A percentile compares a stretch with the other conserved stretches of the same genome.
These are phyloP conservation scores for Chelonoidis abingdonii DNA, from an alignment of 2,113 vertebrate genomes.

Conservation along the genomic window DNA sequence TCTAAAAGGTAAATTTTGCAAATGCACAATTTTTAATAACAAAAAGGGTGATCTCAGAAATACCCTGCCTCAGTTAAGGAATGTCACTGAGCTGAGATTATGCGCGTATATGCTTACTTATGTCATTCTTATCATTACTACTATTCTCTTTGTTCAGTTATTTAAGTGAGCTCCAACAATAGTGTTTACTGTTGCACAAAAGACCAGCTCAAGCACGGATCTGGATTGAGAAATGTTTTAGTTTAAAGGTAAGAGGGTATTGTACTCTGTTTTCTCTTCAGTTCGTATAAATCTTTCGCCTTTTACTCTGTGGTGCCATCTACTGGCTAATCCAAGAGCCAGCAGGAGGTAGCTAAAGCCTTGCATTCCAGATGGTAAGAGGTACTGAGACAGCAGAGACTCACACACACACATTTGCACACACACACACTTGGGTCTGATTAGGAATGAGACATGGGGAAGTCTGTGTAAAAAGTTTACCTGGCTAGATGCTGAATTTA, in stretches of 20 bases:
- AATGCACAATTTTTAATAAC: conserved; percentile 58
- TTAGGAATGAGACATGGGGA: accelerated
- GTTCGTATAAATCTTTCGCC: too few species aligned
- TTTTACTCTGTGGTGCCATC: conserved; percentile 61
- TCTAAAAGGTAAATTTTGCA: conserved; percentile 21
- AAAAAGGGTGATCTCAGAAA: conserved; percentile 51
- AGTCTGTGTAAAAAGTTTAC: background rate
- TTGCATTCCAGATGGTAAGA: background rate
- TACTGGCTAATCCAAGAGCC: background rate
- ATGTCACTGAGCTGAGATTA: background rate
- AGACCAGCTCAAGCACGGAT: background rate
- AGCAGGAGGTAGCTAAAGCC: background rate
- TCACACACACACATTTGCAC: too few species aligned
- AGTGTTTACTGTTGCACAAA: background rate
- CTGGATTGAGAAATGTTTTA: background rate
- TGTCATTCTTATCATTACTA: background rate
- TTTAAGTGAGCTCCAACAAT: background rate
- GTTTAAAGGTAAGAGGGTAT: background rate
- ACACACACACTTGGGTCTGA: background rate
- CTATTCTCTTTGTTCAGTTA: background rate
- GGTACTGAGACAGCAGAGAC: accelerated
- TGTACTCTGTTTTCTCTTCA: too few species aligned
- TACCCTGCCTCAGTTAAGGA: background rate
- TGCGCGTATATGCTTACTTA: accelerated
- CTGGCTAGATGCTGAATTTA: background rate